phyloP scores from a whole-genome alignment of 2,113 vertebrate genomes.

The Periophthalmus modestus region DNA sequence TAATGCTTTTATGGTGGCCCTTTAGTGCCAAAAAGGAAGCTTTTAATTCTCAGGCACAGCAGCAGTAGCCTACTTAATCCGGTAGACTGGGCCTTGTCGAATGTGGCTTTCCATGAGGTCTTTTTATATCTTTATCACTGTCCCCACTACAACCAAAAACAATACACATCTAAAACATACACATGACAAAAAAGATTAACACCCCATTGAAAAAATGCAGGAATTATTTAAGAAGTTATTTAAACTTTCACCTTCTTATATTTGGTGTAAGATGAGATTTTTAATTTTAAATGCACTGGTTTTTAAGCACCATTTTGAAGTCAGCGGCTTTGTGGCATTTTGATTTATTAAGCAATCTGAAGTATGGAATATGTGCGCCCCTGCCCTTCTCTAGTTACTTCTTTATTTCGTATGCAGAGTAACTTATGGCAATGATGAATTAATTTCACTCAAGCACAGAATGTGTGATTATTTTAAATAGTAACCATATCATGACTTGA shows the following conservation, averaged over 20 bases:
- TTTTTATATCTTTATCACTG: conserved; percentile 41
- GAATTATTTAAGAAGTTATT: conserved; percentile 19
- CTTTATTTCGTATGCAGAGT: conserved; percentile 84
- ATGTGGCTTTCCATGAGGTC: conserved; percentile 54
- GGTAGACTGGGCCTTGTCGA: conserved; percentile 51
- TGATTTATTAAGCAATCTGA: conserved; percentile 94
- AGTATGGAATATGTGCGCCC: conserved; percentile 82
- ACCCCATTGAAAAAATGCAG: conserved; percentile 1
- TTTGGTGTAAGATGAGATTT: conserved; percentile 24
- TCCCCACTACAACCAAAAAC: conserved; percentile 25
- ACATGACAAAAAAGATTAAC: conserved; percentile 30
- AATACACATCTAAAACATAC: conserved; percentile 49
- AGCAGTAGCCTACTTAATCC: conserved; percentile 59
- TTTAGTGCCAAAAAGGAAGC: conserved; percentile 74
- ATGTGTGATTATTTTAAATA: conserved; percentile 86
- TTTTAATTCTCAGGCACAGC: conserved; percentile 67
- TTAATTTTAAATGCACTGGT: conserved; percentile 41
- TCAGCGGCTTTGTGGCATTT: conserved; percentile 84
- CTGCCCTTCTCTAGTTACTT: conserved; percentile 66
- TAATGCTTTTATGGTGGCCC: conserved; percentile 76
- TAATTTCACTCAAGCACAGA: conserved; percentile 89
- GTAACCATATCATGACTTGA: conserved; percentile 78
- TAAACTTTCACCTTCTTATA: conserved; percentile 19
- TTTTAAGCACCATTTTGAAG: conserved; percentile 48
- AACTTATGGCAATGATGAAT: conserved; percentile 90